Evolutionary conservation across 2,888 invertebrate species (phyloP).

Genomic region (Eupeodes latifasciatus): DNA sequence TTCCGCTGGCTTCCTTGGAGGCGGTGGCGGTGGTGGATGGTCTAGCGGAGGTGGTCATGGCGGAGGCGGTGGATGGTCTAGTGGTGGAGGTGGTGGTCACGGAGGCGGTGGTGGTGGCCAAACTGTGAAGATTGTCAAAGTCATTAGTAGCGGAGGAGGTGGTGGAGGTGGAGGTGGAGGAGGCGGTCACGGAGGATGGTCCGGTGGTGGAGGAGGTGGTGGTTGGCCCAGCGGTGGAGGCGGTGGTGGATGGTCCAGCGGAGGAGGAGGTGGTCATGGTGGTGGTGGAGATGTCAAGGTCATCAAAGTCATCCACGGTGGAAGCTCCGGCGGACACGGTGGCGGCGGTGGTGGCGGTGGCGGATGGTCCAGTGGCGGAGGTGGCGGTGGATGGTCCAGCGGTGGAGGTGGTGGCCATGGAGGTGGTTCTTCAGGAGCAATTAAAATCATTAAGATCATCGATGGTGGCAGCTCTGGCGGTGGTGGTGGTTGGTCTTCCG

Average conservation of each 20-base stretch:
- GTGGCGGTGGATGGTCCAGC: slow-evolving; percentile 26
- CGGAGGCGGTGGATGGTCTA: slow-evolving; percentile 42
- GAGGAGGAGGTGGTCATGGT: slow-evolving; percentile 53
- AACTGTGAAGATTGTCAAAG: slow-evolving; percentile 42
- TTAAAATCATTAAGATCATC: slow-evolving; percentile 46
- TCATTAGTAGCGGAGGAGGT: slow-evolving; percentile 53
- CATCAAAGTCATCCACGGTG: slow-evolving; percentile 47
- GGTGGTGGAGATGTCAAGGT: slow-evolving; percentile 49
- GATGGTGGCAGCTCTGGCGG: slow-evolving; percentile 49
- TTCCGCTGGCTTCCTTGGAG: slow-evolving; percentile 73
- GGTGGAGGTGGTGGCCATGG: slow-evolving; percentile 18
- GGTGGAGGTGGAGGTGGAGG: slow-evolving; percentile 44
- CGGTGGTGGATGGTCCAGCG: slow-evolving; percentile 51
- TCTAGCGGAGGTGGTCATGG: slow-evolving; percentile 37
- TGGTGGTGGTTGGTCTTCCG: slow-evolving; percentile 40
- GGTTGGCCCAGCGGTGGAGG: slow-evolving; percentile 33
- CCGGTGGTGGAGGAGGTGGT: slow-evolving; percentile 27
- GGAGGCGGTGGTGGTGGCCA: slow-evolving; percentile 53
- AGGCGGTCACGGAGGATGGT: slow-evolving; percentile 57
- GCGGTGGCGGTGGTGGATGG: slow-evolving; percentile 57
- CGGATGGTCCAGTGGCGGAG: slow-evolving; percentile 46
- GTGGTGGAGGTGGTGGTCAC: slow-evolving; percentile 46
- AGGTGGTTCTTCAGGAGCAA: not conserved
- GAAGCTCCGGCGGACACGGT: slow-evolving; percentile 48
- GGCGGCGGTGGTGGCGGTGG: slow-evolving; percentile 43